Base-by-base conservation (phyloP, 2,797 vertebrate genomes). In the Enteromius thamalakanensis region DNA sequence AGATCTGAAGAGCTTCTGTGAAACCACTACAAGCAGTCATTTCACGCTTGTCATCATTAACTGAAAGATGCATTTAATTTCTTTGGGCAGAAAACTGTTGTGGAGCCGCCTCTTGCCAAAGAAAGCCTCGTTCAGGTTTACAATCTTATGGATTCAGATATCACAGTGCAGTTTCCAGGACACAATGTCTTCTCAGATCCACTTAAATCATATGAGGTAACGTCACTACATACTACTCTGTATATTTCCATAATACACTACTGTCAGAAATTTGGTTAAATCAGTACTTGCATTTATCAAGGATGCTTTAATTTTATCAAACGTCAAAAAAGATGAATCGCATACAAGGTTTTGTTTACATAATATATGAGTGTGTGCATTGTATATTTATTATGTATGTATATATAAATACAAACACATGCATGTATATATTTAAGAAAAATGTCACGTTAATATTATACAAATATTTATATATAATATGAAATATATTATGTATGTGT, bases 51-150 rank as follows among this genome's bases (percentile, higher is more conserved):
- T 67, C 45, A 62, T 70, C 19, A 51, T 55, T 75, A 9, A 76
- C 12, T 17, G 10, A 42, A 4, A 51, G 3, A 67, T 69, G 34
- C 17, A 55, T 62, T 14, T 83, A 4, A 69, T 60, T 88, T 76
- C 90, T 86, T 89, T 77, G 12, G 83, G 88, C 90, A 98, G 97
- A 94, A 95, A 92, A 94, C 94, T 0, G 93, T 93, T 79, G 94
- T 97, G 90, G 90, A 93, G 29, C 90, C 76, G 2, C 93, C 94
- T 4, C 91, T 90, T 77, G 83, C 91, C 9, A 92, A 90, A 67
- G 93, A 95, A 53, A 93, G 93, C 89, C 95, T 97, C 45, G 87
- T 99, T 76, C 95, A 97, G 89, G 93, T 97, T 5, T 87, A 95
- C 65, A 99, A 98, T 91, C 85, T 98, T 87, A 96, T 92, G n/a